A percentile compares a stretch with the other conserved stretches of the same genome.
These are phyloP conservation scores for Sialis lutaria DNA, from an alignment of 2,888 invertebrate species.

Conservation along the genomic window DNA sequence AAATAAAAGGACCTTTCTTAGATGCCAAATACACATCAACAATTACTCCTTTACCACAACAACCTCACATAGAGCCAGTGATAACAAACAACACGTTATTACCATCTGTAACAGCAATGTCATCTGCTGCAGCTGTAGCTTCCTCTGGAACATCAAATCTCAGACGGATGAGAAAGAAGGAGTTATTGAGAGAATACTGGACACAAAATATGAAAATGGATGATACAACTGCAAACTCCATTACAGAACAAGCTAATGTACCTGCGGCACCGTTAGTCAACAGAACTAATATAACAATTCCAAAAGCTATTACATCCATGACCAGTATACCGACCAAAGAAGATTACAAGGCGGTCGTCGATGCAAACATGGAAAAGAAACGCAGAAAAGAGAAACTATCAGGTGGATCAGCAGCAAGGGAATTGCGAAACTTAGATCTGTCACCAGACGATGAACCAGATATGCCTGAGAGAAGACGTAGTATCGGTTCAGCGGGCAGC, in stretches of 20 bases:
- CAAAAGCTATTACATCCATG: constrained; percentile 80
- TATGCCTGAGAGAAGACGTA: constrained; percentile 28
- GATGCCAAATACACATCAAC: constrained; percentile 55
- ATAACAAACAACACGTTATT: constrained; percentile 24
- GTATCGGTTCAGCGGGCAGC: constrained; percentile 27
- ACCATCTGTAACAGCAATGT: constrained; percentile 28
- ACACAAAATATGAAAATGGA: constrained; percentile 77
- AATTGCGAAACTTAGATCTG: constrained; percentile 44
- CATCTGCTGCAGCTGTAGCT: constrained; percentile 26
- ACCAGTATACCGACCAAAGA: constrained; percentile 73
- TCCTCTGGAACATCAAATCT: constrained; percentile 54
- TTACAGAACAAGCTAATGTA: constrained; percentile 34
- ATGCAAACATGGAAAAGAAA: constrained; percentile 51
- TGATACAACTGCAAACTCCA: constrained; percentile 40
- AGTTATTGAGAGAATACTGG: constrained; percentile 67
- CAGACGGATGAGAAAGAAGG: constrained; percentile 79
- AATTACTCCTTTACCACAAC: constrained; percentile 36
- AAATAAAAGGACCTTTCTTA: constrained; percentile 76
- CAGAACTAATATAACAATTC: constrained; percentile 63
- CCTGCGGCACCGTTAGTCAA: constrained; percentile 39
- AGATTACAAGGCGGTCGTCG: constrained; percentile 53
- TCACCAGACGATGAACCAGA: constrained; percentile 37
- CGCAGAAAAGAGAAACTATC: constrained; percentile 34
- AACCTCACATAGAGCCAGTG: constrained; percentile 27
- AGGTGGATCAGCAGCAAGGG: constrained; percentile 33